phyloP scores from a whole-genome alignment of 2,797 vertebrate species.

The Hoplostethus atlanticus region DNA sequence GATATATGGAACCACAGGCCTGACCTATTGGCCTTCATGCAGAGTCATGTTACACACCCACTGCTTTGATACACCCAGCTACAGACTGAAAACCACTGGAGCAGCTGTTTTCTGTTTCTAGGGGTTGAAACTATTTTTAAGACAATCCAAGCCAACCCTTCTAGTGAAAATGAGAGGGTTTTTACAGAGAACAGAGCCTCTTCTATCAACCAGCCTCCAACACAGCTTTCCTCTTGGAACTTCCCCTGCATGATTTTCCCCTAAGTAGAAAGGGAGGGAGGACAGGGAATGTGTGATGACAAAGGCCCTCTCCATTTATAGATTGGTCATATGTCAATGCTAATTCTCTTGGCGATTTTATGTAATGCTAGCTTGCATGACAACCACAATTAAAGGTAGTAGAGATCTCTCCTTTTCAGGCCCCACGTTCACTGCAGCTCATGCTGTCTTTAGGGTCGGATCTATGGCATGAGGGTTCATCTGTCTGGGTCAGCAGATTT shows the following conservation, averaged over 20 bases:
- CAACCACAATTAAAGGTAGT: background rate
- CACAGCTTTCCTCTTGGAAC: slow-evolving; percentile 41
- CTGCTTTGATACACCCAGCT: slow-evolving; percentile 72
- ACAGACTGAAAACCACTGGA: slow-evolving; percentile 63
- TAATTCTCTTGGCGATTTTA: slow-evolving; percentile 6
- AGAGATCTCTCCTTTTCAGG: slow-evolving; percentile 4
- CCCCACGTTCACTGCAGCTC: background rate
- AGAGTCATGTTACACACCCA: slow-evolving; percentile 72
- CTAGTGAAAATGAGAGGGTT: slow-evolving; percentile 27
- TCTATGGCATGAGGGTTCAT: background rate
- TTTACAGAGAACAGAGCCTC: slow-evolving; percentile 43
- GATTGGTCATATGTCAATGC: slow-evolving; percentile 20
- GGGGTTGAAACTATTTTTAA: slow-evolving; percentile 72
- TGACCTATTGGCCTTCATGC: slow-evolving; percentile 57
- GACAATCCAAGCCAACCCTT: slow-evolving; percentile 52
- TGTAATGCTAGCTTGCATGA: background rate
- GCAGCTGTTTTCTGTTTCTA: slow-evolving; percentile 77
- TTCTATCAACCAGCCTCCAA: slow-evolving; percentile 53
- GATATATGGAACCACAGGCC: slow-evolving; percentile 33
- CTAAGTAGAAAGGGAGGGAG: background rate
- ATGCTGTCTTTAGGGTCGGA: slow-evolving; percentile 3
- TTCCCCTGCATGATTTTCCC: slow-evolving; percentile 20
- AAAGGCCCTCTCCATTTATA: slow-evolving; percentile 22
- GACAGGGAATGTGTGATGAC: slow-evolving; percentile 26
- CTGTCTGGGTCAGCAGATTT: slow-evolving; percentile 18